Evolutionary conservation across 1,140 invertebrate genomes (phyloP).

Genomic region (Drosophila jambulina): DNA sequence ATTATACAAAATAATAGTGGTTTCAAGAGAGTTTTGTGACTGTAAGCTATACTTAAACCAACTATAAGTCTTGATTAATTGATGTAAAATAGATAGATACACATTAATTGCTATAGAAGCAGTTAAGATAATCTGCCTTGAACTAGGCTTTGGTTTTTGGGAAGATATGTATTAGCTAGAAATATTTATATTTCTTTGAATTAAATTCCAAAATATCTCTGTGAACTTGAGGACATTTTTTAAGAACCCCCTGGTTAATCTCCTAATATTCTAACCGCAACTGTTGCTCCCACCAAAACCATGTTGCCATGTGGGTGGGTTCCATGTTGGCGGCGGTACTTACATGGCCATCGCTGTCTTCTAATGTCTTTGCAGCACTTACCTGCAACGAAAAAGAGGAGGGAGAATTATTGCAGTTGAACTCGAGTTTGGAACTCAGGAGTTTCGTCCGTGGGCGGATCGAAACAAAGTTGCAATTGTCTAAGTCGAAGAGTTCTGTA

Average conservation of each 20-base stretch:
- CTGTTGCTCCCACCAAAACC: slow-evolving; percentile 1
- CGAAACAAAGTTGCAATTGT: slow-evolving; percentile 65
- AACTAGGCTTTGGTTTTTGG: not conserved
- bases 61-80: not conserved
- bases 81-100: no score
- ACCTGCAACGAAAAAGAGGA: slow-evolving; percentile 60
- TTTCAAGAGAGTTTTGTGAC: not conserved
- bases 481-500: slow-evolving; percentile 48
- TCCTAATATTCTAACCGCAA: slow-evolving; percentile 9
- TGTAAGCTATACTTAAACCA: not conserved
- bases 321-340: slow-evolving; percentile 50
- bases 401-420: slow-evolving; percentile 46
- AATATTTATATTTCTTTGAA: no score
- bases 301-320: slow-evolving; percentile 43
- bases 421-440: slow-evolving; percentile 27
- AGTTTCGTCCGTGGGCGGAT: slow-evolving; percentile 46
- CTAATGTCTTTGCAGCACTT: slow-evolving; percentile 54
- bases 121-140: no score
- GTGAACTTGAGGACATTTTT: not conserved
- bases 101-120: not conserved
- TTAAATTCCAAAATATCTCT: not conserved
- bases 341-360: slow-evolving; percentile 63
- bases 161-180: no score
- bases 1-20: not conserved
- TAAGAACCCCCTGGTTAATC: not conserved